These are phyloP conservation scores for Bovichtus variegatus DNA, from an alignment of 2,797 vertebrate species.

Conservation along the genomic window DNA sequence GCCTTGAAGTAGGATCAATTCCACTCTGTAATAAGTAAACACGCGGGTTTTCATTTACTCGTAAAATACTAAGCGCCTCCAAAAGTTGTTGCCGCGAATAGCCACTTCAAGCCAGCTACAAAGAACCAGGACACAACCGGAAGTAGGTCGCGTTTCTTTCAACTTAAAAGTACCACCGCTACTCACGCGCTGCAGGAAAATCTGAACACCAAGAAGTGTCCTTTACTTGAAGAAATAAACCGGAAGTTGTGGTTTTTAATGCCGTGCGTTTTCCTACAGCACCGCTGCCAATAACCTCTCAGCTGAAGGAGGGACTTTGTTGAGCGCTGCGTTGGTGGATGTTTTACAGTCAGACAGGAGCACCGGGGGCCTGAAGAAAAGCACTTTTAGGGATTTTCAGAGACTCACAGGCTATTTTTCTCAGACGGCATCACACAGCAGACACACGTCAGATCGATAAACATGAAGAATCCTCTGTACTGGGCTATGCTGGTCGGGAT, in stretches of 20 bases:
- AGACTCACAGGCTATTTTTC: conserved; percentile 49
- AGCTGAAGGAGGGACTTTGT: conserved; percentile 80
- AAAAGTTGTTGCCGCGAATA: conserved; percentile 13
- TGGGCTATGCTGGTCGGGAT: conserved; percentile 85
- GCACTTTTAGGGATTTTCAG: conserved; percentile 79
- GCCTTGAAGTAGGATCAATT: neutral
- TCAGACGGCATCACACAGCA: conserved; percentile 24
- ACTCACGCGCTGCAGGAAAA: accelerated
- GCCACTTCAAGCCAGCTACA: neutral
- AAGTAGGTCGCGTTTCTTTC: accelerated
- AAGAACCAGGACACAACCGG: neutral
- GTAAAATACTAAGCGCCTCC: conserved; percentile 18
- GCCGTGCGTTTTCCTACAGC: neutral
- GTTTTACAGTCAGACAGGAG: conserved; percentile 67
- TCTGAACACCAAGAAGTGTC: accelerated
- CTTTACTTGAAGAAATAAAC: neutral
- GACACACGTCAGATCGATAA: conserved; percentile 32
- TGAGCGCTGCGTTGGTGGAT: conserved; percentile 74
- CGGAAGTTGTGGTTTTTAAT: neutral
- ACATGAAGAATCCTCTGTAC: conserved; percentile 84
- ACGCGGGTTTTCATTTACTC: neutral
- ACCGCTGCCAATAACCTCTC: conserved; percentile 69
- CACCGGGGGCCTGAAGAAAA: conserved; percentile 67
- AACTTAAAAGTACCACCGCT: conserved; percentile 28
- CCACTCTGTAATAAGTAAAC: neutral